Conservation (phyloP, 2,797 vertebrate species). For the Ficedula albicollis region DNA sequence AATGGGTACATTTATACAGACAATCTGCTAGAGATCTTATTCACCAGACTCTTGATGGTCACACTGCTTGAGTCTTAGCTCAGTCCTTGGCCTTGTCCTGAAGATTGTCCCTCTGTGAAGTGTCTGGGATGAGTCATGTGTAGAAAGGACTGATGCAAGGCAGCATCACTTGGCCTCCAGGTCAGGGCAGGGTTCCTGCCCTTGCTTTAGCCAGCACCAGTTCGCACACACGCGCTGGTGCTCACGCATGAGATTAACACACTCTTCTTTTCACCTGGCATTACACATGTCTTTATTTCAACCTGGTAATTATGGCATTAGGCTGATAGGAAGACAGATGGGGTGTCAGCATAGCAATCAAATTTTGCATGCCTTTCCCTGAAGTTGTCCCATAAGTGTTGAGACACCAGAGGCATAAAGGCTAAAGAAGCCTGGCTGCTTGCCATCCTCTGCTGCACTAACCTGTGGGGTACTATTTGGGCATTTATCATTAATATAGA, state of each 20-base stretch:
- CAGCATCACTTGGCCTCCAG: neutral
- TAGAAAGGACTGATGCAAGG: neutral
- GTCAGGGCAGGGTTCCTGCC: neutral
- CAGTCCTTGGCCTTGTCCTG: neutral
- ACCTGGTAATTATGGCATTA: neutral
- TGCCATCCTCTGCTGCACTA: neutral
- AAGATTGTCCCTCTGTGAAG: neutral
- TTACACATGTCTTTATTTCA: neutral
- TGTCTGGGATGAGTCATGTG: neutral
- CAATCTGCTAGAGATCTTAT: neutral
- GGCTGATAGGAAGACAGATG: neutral
- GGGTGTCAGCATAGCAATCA: neutral
- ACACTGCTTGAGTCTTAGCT: neutral
- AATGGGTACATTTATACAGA: neutral
- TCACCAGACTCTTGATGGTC: neutral
- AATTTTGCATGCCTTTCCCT: neutral
- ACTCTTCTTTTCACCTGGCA: neutral
- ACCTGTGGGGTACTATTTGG: neutral
- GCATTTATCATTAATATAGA: neutral
- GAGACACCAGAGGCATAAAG: neutral
- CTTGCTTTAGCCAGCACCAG: neutral
- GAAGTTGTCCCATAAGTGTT: neutral
- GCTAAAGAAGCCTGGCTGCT: neutral
- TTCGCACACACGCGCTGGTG: neutral
- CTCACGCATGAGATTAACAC: neutral